phyloP scores from a whole-genome alignment of 2,113 vertebrate genomes.

The Alouatta palliata region DNA sequence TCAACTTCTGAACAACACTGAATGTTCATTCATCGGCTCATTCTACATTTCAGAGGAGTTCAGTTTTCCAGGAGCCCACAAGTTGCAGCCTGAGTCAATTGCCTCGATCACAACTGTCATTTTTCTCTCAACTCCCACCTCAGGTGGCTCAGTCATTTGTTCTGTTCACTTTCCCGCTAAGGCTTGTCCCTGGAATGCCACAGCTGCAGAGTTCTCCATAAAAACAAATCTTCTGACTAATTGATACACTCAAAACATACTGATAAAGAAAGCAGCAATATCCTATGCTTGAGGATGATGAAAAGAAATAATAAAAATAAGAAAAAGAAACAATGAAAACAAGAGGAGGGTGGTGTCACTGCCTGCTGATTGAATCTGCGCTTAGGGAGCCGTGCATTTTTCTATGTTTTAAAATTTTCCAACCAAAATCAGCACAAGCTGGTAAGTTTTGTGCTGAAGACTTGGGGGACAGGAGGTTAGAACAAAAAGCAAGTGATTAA shows the following conservation, averaged over 20 bases:
- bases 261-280: not conserved
- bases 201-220: not conserved
- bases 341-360: not conserved
- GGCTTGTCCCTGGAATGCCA: not conserved
- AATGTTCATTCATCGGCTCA: not conserved
- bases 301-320: too few species aligned
- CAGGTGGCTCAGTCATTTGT: not conserved
- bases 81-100: not conserved
- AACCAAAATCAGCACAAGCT: not conserved
- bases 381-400: not conserved
- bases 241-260: constrained; percentile 25
- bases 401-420: not conserved
- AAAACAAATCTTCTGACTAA: not conserved
- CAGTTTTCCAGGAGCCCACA: not conserved
- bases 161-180: not conserved
- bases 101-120: not conserved
- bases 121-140: not conserved
- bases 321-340: not conserved
- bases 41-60: not conserved
- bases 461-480: not conserved
- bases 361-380: not conserved
- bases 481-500: not conserved
- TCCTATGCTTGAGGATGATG: too few species aligned
- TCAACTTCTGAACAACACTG: not conserved
- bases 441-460: not conserved